Evolutionary conservation across 2,797 vertebrate species (phyloP), one percentile per base, ranked within the genome.

Genomic region (Threskiornis aethiopicus): DNA sequence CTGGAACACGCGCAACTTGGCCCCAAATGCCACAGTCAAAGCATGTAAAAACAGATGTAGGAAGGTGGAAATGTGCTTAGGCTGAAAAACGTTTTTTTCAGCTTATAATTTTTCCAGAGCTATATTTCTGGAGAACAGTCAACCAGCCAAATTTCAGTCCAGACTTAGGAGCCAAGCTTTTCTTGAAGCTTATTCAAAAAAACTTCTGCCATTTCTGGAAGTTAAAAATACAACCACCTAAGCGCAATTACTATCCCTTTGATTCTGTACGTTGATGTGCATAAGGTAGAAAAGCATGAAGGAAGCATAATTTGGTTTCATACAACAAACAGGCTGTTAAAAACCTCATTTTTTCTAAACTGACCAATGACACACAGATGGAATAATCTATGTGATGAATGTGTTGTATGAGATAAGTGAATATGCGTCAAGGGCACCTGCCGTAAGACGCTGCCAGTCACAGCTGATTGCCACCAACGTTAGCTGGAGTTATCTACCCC

Each of bases 51-150:
- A 92, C 90, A 95, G 84, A 93, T 84, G 90, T 44, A 94, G 90
- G 84, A 89, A 95, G 89, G 95, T 96, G 89, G 92, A 96, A 96
- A 94, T 93, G 69, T 89, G 90, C 95, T 96, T 92, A 96, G 72
- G 31, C 25, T 94, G 93, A 92, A 93, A 78, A 91, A 82, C 24
- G 11, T 33, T 84, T 62, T 84, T 62, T 87, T 92, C 76, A 92
- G 78, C 72, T 87, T 88, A 81, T 75, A 85, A 85, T 91, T 96
- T 92, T 97, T 95, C 92, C 94, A 97, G 79, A 93, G 62, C 20
- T 76, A 2, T 85, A 93, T 85, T 93, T 95, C 92, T 94, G 88
- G 73, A 94, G 77, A 82, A 72, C 9, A 72, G 76, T 90, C 62
- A 93, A 62, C 26, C 85, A 82, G 77, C 62, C 80, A 77, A 71